Conservation (phyloP, 2,797 vertebrate genomes). For the Somateria mollissima region DNA sequence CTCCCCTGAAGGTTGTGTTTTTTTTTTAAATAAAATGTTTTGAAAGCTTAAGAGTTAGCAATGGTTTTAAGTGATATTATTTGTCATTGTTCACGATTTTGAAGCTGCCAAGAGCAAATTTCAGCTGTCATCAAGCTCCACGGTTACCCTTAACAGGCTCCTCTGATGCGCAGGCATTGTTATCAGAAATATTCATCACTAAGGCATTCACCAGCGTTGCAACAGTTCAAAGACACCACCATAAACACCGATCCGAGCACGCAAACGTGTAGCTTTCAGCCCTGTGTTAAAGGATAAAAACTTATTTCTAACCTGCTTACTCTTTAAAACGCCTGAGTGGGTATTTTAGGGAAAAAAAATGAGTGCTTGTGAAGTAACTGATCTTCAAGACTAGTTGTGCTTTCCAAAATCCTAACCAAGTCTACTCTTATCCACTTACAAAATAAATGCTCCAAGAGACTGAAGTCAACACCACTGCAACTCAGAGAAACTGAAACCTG, state of each 20-base stretch:
- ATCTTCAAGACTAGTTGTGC: neutral
- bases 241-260: neutral
- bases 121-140: neutral
- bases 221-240: neutral
- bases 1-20: neutral
- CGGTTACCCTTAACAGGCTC: neutral
- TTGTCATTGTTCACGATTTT: neutral
- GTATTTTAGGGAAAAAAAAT: neutral
- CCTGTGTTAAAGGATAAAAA: neutral
- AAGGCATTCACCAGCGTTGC: neutral
- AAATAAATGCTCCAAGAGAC: neutral
- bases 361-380: neutral
- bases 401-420: neutral
- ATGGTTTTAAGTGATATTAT: neutral
- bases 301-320: neutral
- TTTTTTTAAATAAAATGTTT: neutral
- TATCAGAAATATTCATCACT: neutral
- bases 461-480: neutral
- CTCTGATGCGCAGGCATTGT: neutral
- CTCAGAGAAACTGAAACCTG: neutral
- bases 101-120: neutral
- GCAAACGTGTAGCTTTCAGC: neutral
- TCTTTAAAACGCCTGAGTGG: neutral
- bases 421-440: neutral
- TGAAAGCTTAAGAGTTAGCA: neutral